Conservation (phyloP, 2,888 invertebrate genomes). For the Brenthis hecate region DNA sequence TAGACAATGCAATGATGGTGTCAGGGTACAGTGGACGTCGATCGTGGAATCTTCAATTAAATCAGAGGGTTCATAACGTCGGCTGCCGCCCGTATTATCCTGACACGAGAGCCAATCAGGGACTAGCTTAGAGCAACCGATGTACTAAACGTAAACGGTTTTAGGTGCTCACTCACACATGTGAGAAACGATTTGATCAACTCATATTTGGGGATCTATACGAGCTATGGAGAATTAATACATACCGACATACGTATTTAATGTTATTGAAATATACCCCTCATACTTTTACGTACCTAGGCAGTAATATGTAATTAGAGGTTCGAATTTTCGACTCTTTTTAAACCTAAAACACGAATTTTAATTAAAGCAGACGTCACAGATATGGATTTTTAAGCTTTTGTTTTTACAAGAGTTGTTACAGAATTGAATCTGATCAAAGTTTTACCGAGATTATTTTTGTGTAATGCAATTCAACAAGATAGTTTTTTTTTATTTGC, state of each 20-base stretch:
- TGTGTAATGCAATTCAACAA: neutral
- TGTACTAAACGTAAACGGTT: conserved; percentile 57
- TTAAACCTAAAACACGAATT: conserved; percentile 25
- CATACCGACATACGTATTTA: conserved; percentile 4
- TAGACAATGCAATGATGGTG: conserved; percentile 52
- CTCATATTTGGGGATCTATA: conserved; percentile 24
- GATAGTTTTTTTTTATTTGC: neutral
- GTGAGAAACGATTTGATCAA: conserved; percentile 37
- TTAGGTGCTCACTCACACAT: conserved; percentile 49
- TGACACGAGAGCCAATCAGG: conserved; percentile 68
- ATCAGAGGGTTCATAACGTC: conserved; percentile 72
- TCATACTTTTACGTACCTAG: conserved; percentile 15
- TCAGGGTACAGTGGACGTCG: conserved; percentile 46
- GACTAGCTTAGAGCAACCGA: conserved; percentile 53
- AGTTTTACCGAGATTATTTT: neutral
- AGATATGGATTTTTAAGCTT: conserved; percentile 18
- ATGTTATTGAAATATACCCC: conserved; percentile 16
- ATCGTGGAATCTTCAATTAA: conserved; percentile 73
- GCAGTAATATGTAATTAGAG: conserved; percentile 28
- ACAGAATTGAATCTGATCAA: conserved; percentile 16
- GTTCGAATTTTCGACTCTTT: conserved; percentile 27
- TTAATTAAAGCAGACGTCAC: conserved; percentile 27
- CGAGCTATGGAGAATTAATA: conserved; percentile 27
- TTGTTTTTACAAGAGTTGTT: conserved; percentile 16
- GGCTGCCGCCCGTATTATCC: conserved; percentile 66